Evolutionary conservation across 1,140 invertebrate genomes (phyloP).

Genomic region (Hermatobates lingyangjiaoensis): DNA sequence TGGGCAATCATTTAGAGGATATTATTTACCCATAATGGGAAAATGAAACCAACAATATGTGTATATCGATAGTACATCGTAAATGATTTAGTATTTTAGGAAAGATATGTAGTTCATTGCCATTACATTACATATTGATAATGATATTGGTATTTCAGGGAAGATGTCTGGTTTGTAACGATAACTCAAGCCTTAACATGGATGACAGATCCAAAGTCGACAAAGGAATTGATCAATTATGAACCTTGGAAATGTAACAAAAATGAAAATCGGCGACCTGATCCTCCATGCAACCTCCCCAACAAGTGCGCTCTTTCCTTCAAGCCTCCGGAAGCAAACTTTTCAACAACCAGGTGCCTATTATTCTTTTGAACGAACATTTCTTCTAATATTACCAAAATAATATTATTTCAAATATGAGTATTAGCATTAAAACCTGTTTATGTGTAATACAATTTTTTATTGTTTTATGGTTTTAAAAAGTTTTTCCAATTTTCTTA

Average conservation of each 20-base stretch:
- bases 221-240: conserved; percentile 45
- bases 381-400: too few species aligned
- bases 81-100: background rate
- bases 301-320: conserved; percentile 71
- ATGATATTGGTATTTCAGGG: conserved; percentile 27
- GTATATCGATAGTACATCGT: background rate
- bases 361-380: too few species aligned
- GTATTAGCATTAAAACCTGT: too few species aligned
- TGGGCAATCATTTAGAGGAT: too few species aligned
- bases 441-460: too few species aligned
- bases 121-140: background rate
- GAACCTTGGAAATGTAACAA: conserved; percentile 67
- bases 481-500: too few species aligned
- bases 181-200: conserved; percentile 75
- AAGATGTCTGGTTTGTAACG: conserved; percentile 79
- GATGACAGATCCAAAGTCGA: conserved; percentile 68
- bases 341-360: conserved; percentile 45
- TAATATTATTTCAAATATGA: too few species aligned
- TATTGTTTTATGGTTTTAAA: too few species aligned
- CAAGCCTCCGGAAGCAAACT: conserved; percentile 49
- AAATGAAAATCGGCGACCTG: conserved; percentile 39
- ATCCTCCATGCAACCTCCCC: conserved; percentile 53
- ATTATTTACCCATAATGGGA: too few species aligned
- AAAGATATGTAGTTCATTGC: background rate
- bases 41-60: background rate